These are phyloP conservation scores for Drosophila quadrilineata DNA, from an alignment of 1,140 invertebrate genomes.

Conservation along the genomic window DNA sequence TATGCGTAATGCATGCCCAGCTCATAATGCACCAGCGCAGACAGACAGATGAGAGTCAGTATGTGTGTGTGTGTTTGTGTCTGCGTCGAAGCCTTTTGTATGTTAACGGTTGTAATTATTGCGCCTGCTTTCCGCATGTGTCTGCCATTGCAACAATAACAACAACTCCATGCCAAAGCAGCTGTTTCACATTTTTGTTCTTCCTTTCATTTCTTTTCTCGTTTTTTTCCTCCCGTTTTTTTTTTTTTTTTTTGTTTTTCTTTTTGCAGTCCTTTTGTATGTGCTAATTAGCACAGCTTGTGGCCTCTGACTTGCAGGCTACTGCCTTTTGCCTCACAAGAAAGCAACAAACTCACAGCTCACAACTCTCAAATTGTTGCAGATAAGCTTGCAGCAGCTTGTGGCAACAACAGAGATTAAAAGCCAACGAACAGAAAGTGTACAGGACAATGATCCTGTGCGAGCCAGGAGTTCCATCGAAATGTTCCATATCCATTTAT, in stretches of 20 bases:
- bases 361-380: conserved; percentile 25
- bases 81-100: conserved; percentile 52
- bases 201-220: conserved; percentile 16
- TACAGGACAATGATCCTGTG: background rate
- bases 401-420: conserved; percentile 13
- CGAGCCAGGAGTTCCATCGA: no score
- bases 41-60: conserved; percentile 16
- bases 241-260: no score
- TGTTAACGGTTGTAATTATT: conserved; percentile 72
- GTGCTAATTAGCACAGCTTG: conserved; percentile 65
- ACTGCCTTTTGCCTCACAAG: conserved; percentile 3
- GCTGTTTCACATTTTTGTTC: conserved; percentile 14
- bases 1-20: conserved; percentile 65
- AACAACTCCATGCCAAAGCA: conserved; percentile 14
- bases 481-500: no score
- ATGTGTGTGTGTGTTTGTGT: conserved; percentile 29
- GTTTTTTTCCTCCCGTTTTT: conserved; percentile 5
- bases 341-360: conserved; percentile 12
- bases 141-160: no score
- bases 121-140: conserved; percentile 44
- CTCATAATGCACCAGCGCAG: conserved; percentile 25
- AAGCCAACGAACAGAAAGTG: background rate
- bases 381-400: conserved; percentile 32
- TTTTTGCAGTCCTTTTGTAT: conserved; percentile 55
- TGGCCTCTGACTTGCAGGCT: conserved; percentile 31